Percentiles rank a stretch among this genome's conserved stretches.
Conservation (phyloP, 1,140 invertebrate genomes). For the Centruroides sculpturatus region DNA sequence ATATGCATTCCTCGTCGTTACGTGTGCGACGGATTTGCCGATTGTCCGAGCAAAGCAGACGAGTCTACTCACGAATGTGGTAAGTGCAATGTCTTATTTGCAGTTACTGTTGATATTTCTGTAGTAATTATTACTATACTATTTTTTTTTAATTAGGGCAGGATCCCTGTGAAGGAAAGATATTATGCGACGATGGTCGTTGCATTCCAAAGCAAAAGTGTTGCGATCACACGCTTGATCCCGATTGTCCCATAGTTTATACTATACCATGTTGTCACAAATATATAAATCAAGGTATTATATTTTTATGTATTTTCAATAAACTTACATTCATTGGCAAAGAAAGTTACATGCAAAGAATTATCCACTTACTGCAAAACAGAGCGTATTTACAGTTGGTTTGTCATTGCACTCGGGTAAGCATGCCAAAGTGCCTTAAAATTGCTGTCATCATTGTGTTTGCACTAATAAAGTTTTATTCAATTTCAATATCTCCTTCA, state of each 20-base stretch:
- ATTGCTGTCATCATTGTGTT: too few relatives aligned
- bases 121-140: too few relatives aligned
- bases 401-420: too few relatives aligned
- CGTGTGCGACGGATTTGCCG: slow-evolving; percentile 74
- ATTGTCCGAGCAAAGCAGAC: slow-evolving; percentile 69
- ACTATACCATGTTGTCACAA: slow-evolving; percentile 23
- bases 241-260: slow-evolving; percentile 30
- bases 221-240: slow-evolving; percentile 32
- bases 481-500: too few relatives aligned
- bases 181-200: slow-evolving; percentile 35
- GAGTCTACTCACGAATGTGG: slow-evolving; percentile 39
- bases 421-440: too few relatives aligned
- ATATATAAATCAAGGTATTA: not conserved
- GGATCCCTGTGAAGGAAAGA: slow-evolving; percentile 34
- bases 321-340: too few relatives aligned
- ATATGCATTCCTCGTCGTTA: slow-evolving; percentile 81
- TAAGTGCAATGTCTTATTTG: slow-evolving; percentile 4
- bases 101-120: too few relatives aligned
- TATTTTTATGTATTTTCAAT: not conserved
- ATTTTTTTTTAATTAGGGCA: slow-evolving; percentile 17
- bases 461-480: too few relatives aligned
- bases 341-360: too few relatives aligned
- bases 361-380: too few relatives aligned
- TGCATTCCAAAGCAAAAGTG: slow-evolving; percentile 37
- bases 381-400: too few relatives aligned